Evolutionary conservation across 1,140 invertebrate species (phyloP), one percentile per base, ranked within the genome.

Genomic region (Tetramorium simillimum): DNA sequence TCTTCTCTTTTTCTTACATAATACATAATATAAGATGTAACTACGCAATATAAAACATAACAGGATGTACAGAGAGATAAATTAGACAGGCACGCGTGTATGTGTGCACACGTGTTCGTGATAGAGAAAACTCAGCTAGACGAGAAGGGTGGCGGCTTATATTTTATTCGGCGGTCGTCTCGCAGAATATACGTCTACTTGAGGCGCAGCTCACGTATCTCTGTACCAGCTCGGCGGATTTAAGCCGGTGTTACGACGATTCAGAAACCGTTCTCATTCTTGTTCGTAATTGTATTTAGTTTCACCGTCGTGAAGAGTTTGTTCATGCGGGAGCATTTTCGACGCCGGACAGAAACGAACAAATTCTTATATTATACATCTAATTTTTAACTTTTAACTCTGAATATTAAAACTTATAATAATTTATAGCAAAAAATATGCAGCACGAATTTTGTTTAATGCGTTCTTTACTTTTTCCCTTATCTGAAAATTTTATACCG

Each of bases 101-200:
- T 33, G 60, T 37, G 56, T n/a, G 63, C 28, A 51, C 53, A 73
- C 5, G 24, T 24, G 56, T 58, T 0, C 72, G 58, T 43, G 28
- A 69, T 43, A 14, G 18, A 40, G 53, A 73, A 85, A 89, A 67
- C 40, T 88, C 53, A n/a, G 51, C 70, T 40, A 62, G 62, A 86
- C 43, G 65, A 24, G 51, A 62, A 56, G 21, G 46, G 21, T 33
- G 49, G 49, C 24, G 46, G 43, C 21, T 63, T 43, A 82, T 49
- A 77, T 86, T 88, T 86, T 85, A 88, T 88, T 88, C 73, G 65
- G 56, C 49, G 56, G 84, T 80, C 75, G 51, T 70, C 40, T 49
- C 40, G 49, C 75, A 28, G 14, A 33, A 73, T 84, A 73, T 28
- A 72, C 16, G 56, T 84, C 53, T 65, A 82, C 58, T 76, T 87